Percentiles rank a stretch among this genome's conserved stretches.
Conservation (phyloP, 2,113 vertebrate species). For the Myodes glareolus region DNA sequence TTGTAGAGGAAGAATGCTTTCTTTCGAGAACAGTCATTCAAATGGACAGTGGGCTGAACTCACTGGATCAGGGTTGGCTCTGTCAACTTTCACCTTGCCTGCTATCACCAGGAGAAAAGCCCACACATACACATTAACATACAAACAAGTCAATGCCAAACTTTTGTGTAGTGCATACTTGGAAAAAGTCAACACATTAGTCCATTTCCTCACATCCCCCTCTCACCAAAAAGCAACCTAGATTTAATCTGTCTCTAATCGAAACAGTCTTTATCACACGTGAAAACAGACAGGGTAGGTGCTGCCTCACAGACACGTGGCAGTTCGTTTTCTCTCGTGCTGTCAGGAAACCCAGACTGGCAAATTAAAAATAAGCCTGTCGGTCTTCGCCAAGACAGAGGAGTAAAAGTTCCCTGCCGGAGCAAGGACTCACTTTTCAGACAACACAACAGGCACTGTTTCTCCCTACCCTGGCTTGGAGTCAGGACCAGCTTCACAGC, state of each 20-base stretch:
- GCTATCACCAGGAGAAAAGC: not conserved
- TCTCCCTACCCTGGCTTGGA: not conserved
- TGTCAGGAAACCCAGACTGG: conserved; percentile 59
- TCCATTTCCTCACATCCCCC: too few species aligned
- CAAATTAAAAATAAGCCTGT: conserved; percentile 49
- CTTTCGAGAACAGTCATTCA: not conserved
- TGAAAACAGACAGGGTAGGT: not conserved
- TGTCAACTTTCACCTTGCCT: not conserved
- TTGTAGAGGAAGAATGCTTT: not conserved
- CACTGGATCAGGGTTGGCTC: not conserved
- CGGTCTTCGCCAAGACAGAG: conserved; percentile 6
- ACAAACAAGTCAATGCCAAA: not conserved
- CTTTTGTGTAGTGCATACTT: not conserved
- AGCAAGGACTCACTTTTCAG: conserved; percentile 7
- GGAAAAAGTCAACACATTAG: not conserved
- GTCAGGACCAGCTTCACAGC: not conserved
- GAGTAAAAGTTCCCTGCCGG: not conserved
- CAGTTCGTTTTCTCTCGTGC: not conserved
- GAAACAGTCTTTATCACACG: not conserved
- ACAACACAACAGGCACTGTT: not conserved
- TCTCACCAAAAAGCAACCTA: not conserved
- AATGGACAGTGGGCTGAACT: not conserved
- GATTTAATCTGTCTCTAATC: conserved; percentile 31
- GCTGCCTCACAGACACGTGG: conserved; percentile 22
- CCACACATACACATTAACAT: not conserved